Conservation (phyloP, 2,797 vertebrate genomes). For the Oreortyx pictus region DNA sequence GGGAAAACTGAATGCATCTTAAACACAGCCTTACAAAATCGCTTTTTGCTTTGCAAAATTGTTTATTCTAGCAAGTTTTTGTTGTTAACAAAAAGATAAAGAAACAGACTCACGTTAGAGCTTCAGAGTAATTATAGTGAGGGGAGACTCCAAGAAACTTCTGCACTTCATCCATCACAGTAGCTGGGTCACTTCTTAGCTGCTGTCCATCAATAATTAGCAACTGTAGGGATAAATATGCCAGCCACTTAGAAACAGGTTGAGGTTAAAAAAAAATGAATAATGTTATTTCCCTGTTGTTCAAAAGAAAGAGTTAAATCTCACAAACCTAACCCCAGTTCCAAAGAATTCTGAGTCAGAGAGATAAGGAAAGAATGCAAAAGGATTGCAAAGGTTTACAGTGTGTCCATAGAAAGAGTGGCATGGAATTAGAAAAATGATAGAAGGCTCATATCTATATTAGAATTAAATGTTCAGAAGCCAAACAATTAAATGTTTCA, state of each 20-base stretch:
- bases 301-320: background rate
- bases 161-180: conserved; percentile 96
- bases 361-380: background rate
- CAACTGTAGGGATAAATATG: conserved; percentile 80
- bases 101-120: conserved; percentile 89
- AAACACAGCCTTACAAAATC: background rate
- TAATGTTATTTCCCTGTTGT: background rate
- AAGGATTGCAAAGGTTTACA: background rate
- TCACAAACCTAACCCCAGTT: background rate
- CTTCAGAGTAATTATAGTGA: conserved; percentile 95
- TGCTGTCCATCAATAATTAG: conserved; percentile 98
- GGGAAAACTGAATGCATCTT: background rate
- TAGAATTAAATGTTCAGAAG: background rate
- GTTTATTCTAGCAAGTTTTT: background rate
- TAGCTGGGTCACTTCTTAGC: conserved; percentile 90
- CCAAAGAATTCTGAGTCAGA: background rate
- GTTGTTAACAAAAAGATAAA: background rate
- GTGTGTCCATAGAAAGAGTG: background rate
- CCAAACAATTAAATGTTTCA: background rate
- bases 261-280: background rate
- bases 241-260: conserved; percentile 12
- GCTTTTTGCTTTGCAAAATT: background rate
- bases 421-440: background rate
- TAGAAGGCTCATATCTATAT: background rate
- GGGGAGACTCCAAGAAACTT: conserved; percentile 93